Evolutionary conservation across 35 echinoderm and acorn worm genomes (phyloP).

Genomic region (Patiria miniata): DNA sequence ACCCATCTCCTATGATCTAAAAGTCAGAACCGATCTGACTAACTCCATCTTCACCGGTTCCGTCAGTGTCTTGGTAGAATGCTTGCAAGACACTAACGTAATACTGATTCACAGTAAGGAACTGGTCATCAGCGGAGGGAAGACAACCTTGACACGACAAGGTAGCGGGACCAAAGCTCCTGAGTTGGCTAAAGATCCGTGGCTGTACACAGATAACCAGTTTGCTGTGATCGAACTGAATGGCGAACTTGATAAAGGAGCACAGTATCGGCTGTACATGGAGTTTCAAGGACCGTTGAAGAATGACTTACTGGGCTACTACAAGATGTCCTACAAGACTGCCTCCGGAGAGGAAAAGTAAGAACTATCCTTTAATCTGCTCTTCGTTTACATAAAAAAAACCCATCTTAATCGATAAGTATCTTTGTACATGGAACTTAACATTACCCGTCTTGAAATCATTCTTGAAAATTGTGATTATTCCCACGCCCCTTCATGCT

Average conservation of each 20-base stretch:
- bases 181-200: constrained; percentile 35
- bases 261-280: constrained; percentile 51
- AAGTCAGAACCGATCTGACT: constrained; percentile 43
- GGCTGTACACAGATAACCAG: constrained; percentile 55
- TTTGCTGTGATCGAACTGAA: constrained; percentile 71
- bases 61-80: constrained; percentile 36
- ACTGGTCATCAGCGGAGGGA: constrained; percentile 23
- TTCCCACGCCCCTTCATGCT: too few species aligned
- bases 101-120: constrained; percentile 59
- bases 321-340: constrained; percentile 71
- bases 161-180: background rate
- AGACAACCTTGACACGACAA: background rate
- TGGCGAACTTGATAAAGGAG: constrained; percentile 30
- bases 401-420: background rate
- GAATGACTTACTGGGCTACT: constrained; percentile 35
- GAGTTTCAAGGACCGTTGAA: constrained; percentile 49
- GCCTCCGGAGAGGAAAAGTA: constrained; percentile 56
- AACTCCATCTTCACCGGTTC: constrained; percentile 36
- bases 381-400: background rate
- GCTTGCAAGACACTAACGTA: constrained; percentile 31
- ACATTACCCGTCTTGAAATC: background rate
- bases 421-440: background rate
- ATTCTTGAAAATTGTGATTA: too few species aligned
- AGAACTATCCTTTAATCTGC: background rate
- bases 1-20: constrained; percentile 56